Conservation (phyloP, 30 jellyfish, hydroid and myxozoan species). For the Hydractinia echinata region DNA sequence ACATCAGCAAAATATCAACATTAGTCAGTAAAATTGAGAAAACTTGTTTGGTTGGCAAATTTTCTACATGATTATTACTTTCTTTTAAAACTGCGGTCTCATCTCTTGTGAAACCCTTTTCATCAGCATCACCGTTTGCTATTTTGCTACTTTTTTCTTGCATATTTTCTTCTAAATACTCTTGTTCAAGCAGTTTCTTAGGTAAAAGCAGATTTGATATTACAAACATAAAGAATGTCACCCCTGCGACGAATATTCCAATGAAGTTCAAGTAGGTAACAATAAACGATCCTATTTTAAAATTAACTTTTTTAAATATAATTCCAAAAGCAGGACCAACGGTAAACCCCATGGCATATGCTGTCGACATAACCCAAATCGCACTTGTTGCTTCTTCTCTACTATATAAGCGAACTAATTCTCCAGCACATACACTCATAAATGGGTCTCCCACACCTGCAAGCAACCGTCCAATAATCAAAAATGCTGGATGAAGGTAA, state of each 20-base stretch:
- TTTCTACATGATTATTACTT: no score
- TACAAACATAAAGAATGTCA: background rate
- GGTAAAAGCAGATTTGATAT: background rate
- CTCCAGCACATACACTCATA: conserved; percentile 18
- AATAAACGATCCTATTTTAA: conserved; percentile 11
- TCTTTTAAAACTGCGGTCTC: no score
- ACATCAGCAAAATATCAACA: no score
- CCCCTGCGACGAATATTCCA: conserved; percentile 1
- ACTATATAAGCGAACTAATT: conserved; percentile 3
- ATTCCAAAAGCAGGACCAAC: conserved; percentile 30
- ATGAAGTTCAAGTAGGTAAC: background rate
- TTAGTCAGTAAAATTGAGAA: no score
- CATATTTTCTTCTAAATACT: background rate
- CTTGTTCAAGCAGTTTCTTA: background rate
- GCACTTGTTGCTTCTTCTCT: conserved; percentile 6
- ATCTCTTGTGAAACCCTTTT: no score
- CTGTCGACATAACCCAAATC: conserved; percentile 12
- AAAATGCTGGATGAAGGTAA: conserved; percentile 3
- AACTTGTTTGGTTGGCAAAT: no score
- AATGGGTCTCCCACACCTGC: conserved; percentile 30
- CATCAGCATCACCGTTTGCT: no score
- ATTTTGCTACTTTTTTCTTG: no score
- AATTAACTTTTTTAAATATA: background rate
- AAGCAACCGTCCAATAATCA: conserved; percentile 20
- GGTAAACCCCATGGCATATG: conserved; percentile 6